Evolutionary conservation across 1,140 invertebrate genomes (phyloP), one percentile per base, ranked within the genome.

Genomic region (Zaprionus kolodkinae): DNA sequence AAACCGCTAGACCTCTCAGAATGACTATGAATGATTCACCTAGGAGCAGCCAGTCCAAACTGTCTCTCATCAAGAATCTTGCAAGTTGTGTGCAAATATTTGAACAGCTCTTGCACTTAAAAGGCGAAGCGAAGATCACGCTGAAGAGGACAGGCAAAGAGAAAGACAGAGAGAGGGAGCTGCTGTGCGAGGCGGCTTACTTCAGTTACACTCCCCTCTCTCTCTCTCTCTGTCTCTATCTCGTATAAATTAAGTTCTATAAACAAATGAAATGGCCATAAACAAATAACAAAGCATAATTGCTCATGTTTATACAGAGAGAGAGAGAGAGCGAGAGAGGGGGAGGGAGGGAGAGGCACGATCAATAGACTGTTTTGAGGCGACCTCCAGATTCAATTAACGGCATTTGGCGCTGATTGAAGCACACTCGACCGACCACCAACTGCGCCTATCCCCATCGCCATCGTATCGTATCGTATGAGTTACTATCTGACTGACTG

Each of bases 361-460:
- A 52, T 27, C 36, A 36, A 33, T 10, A n/a, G 64, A 30, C 13
- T 38, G 62, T 17, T 36, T 36, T 43, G 13, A 43, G n/a, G n/a
- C 72, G 83, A 86, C 83, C 83, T 87, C 70, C 79, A 81, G 87
- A 88, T 82, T 82, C 79, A 87, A 87, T 87, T 87, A 87, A 80
- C 77, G 68, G 63, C 50, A 67, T 79, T 79, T 61, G 56, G 45
- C 65, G 52, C 60, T 81, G 78, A 85, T 85, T 85, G 65, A 72
- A 76, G 56, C 38, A 38, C 35, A 30, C 21, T 21, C 27, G 27
- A 30, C 12, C 40, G 54, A 57, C 69, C 59, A 69, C 48, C 64
- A 73, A 40, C 36, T 33, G 40, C 4, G 50, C 45, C 45, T 48
- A 21, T 48, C 25, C 3, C 27, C 2, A 21, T 21, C 21, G 1